A percentile compares a stretch with the other conserved stretches of the same genome.
These are phyloP conservation scores for Timema podura DNA, from an alignment of 2,888 invertebrate genomes.

Conservation along the genomic window DNA sequence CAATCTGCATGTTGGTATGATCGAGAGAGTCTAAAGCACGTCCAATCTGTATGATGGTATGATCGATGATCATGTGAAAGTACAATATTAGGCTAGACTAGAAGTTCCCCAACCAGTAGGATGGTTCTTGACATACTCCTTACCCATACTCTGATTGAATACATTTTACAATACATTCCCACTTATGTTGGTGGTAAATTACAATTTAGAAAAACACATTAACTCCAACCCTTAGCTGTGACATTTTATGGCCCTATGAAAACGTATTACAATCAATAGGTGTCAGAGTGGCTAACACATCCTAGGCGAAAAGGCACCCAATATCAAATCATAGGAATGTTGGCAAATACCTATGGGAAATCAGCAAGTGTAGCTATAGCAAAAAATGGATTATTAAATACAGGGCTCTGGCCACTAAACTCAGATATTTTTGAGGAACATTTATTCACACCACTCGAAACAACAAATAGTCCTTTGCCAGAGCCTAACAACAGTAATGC, in stretches of 20 bases:
- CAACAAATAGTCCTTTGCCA: not conserved
- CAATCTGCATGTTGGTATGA: no score
- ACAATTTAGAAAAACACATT: not conserved
- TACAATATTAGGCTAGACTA: no score
- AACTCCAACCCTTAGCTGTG: constrained; percentile 12
- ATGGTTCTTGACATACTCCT: no score
- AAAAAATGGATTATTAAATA: constrained; percentile 2
- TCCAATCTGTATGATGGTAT: no score
- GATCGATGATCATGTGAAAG: no score
- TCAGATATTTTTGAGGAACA: no score
- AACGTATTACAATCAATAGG: constrained; percentile 4
- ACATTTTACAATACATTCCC: no score
- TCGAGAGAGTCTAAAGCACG: no score
- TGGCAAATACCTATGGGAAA: constrained; percentile 9
- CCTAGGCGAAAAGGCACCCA: constrained; percentile 5
- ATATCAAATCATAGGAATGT: constrained; percentile 31
- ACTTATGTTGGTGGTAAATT: no score
- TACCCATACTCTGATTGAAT: no score
- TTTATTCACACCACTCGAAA: not conserved
- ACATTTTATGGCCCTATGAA: constrained; percentile 9
- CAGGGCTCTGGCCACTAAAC: not conserved
- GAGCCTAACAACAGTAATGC: no score
- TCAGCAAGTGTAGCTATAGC: not conserved
- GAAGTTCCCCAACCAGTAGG: no score
- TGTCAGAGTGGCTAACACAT: constrained; percentile 9